Base-by-base conservation (phyloP, 1,140 invertebrate genomes). In the Homalodisca vitripennis region DNA sequence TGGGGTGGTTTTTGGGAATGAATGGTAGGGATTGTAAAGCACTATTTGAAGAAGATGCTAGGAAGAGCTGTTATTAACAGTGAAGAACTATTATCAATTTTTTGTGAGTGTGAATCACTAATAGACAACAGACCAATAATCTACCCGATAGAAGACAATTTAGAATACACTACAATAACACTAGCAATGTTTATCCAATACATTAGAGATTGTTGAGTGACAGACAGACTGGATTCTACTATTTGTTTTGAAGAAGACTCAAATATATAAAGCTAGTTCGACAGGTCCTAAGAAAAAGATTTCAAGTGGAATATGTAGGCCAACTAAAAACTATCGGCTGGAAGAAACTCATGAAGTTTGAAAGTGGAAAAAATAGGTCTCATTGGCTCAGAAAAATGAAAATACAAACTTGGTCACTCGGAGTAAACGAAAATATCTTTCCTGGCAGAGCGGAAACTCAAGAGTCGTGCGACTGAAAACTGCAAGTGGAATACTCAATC, bases 101-200 rank as follows among this genome's bases (percentile, higher is more conserved):
- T 72, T n/a, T 41, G 63, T 55, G 32, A 74, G 32, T 68, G 47
- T n/a, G 70, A 74, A 31, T 3, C 66, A 46, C 0, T 75, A 14
- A 60, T 80, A 1, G 77, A 80, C 73, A 70, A 71, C 0, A 63
- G 79, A 27, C 78, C 76, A 1, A 63, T 80, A 0, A 78, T 77
- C 10, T 77, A 76, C 63, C 3, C 20, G 48, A 14, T 20, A 3
- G 48, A 53, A 53, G 74, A 79, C 71, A 10, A 34, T 10, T 20
- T 13, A 46, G 68, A 69, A 2, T 48, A 2, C 3, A 27, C 32
- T 13, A 12, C 41, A 12, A 24, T 73, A 27, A 71, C 69, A 24
- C 69, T 77, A 24, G 30, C 71, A 1, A 74, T 73, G 72, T 77
- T 77, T 34, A 46, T 77, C 14, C 55, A 60, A 53, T 73, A 77